phyloP scores from a whole-genome alignment of 2,888 invertebrate genomes.

The Pseudanteris insignis region DNA sequence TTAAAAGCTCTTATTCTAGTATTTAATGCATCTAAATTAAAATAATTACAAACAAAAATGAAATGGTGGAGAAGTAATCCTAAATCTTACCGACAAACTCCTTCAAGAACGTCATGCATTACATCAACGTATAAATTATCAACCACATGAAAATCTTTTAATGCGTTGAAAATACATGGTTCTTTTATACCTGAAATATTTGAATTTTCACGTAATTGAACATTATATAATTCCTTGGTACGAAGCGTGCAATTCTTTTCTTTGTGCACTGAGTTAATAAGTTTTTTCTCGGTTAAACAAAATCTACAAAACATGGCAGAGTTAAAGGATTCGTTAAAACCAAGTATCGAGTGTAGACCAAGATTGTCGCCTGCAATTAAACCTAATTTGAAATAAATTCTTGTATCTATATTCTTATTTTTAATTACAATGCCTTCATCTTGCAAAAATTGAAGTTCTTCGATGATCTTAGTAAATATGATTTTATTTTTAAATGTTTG shows the following conservation, averaged over 20 bases:
- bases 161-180: conserved; percentile 27
- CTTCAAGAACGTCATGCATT: conserved; percentile 30
- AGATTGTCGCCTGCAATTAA: conserved; percentile 40
- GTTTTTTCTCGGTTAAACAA: conserved; percentile 5
- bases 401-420: background rate
- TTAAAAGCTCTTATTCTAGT: background rate
- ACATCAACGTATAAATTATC: conserved; percentile 35
- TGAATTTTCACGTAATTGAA: background rate
- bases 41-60: conserved; percentile 1
- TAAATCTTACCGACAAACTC: conserved; percentile 45
- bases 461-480: conserved; percentile 13
- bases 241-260: conserved; percentile 4
- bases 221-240: background rate
- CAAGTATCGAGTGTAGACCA: conserved; percentile 15
- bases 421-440: conserved; percentile 7
- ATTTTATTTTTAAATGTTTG: conserved; percentile 8
- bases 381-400: conserved; percentile 14
- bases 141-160: conserved; percentile 4
- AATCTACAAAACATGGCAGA: conserved; percentile 5
- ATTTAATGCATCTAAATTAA: conserved; percentile 14
- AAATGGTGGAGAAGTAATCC: conserved; percentile 37
- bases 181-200: conserved; percentile 24
- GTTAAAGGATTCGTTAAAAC: conserved; percentile 13
- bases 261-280: background rate
- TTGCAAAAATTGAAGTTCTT: conserved; percentile 16